Base-by-base conservation (phyloP, 2,113 vertebrate genomes). In the Orientallactaga bullata region DNA sequence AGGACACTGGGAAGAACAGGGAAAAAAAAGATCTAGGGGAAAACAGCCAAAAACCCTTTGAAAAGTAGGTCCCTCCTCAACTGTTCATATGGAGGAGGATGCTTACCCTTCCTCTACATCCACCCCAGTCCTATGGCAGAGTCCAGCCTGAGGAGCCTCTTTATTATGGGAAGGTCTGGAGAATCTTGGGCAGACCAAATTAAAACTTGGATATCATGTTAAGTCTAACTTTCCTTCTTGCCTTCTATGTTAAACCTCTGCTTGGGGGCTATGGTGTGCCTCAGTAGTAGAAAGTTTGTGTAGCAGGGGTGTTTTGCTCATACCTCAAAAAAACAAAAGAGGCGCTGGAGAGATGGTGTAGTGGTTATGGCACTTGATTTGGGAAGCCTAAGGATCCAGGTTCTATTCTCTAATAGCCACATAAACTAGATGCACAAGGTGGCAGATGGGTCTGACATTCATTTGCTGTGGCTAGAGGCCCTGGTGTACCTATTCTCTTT, bases 31-130 rank as follows among this genome's bases (percentile, higher is more conserved):
- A 85, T 63, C 47, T 28, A 23, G 65, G 16, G 58, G 66, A 18
- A 86, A 42, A 37, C 32, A 87, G 66, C 60, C 24, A 3, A 35
- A 71, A 81, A n/a, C 24, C 35, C 72, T 77, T 32, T 15, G 9
- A 20, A 39, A 26, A 51, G 5, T 3, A 28, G 0, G 3, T 35
- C 21, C 7, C n/a, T 42, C 28, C 26, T 10, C 6, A 80, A 9
- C 24, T 28, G 21, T 65, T 39, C 4, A 68, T 3, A 30, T 0
- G 35, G 21, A 58, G 30, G 23, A 10, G 6, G 0, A 0, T 0
- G 0, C 28, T 60, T 21, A 13, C 9, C 8, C 7, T 35, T 1
- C 4, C 4, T 5, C 7, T 16, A n/a, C 10, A 18, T 0, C 11
- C 32, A 35, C 8, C 12, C 15, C 0, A 23, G 11, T 32, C 24